phyloP scores from a whole-genome alignment of 2,888 invertebrate species.

The Andricus quercusramuli region DNA sequence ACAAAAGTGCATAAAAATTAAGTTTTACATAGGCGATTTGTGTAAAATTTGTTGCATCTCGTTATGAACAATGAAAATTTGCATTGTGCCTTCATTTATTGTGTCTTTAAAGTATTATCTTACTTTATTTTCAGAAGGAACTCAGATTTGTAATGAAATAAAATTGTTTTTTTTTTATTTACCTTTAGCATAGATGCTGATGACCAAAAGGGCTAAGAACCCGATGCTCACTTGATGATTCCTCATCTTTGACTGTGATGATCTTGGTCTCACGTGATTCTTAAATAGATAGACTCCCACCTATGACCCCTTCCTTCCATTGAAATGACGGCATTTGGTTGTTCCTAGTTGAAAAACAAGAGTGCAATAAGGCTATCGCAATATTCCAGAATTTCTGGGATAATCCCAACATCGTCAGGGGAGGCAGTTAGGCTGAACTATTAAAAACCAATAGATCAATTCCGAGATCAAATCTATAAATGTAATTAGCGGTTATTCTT shows the following conservation, averaged over 20 bases:
- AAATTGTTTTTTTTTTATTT: background rate
- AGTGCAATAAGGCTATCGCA: background rate
- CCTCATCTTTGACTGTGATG: conserved; percentile 22
- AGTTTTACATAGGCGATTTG: too few relatives aligned
- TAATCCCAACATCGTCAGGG: background rate
- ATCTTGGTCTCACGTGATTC: conserved; percentile 30
- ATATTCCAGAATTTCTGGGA: background rate
- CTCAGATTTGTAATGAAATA: too few relatives aligned
- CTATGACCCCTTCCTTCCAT: conserved; percentile 21
- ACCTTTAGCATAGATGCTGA: conserved; percentile 14
- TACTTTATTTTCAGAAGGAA: background rate
- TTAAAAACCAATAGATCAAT: background rate
- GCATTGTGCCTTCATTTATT: background rate
- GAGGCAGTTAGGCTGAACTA: background rate
- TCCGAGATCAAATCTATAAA: conserved; percentile 9
- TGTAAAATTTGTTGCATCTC: too few relatives aligned
- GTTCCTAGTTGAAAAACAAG: conserved; percentile 25
- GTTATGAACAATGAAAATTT: background rate
- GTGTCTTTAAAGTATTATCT: too few relatives aligned
- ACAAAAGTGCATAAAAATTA: too few relatives aligned
- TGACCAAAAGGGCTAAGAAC: conserved; percentile 18
- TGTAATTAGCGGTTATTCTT: background rate
- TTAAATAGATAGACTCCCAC: conserved; percentile 38
- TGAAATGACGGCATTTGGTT: conserved; percentile 39
- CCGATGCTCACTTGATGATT: conserved; percentile 16